Conservation (phyloP, 2,797 vertebrate genomes). For the Pagetopsis macropterus region DNA sequence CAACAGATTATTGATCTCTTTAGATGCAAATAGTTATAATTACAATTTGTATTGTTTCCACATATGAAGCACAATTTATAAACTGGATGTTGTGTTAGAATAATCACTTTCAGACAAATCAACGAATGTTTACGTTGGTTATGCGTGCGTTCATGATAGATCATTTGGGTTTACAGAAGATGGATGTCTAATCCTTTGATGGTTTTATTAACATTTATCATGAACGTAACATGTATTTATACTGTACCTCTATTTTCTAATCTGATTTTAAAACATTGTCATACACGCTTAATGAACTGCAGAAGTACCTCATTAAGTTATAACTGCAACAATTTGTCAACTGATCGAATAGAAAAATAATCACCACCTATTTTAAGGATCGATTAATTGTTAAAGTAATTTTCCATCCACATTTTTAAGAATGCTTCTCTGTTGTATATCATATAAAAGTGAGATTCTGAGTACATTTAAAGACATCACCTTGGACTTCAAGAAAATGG, state of each 20-base stretch:
- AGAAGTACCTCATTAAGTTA: not conserved
- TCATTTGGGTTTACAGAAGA: not conserved
- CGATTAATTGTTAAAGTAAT: too few relatives aligned
- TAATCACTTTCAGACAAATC: not conserved
- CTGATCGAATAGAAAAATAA: too few relatives aligned
- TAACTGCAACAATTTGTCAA: too few relatives aligned
- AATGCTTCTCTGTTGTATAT: too few relatives aligned
- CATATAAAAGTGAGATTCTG: too few relatives aligned
- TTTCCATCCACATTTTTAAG: too few relatives aligned
- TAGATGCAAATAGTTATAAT: not conserved
- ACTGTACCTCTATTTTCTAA: not conserved
- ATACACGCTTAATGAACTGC: not conserved
- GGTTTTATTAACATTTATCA: not conserved
- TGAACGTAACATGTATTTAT: too few relatives aligned
- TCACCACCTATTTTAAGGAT: too few relatives aligned
- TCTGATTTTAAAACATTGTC: not conserved
- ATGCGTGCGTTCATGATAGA: not conserved
- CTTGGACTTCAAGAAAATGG: too few relatives aligned
- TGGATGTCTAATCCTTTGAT: too few relatives aligned
- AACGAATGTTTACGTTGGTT: not conserved
- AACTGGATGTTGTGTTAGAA: not conserved
- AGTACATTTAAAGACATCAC: too few relatives aligned
- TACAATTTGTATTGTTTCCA: not conserved
- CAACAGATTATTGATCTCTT: conserved; percentile 18
- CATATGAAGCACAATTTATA: conserved; percentile 8